Evolutionary conservation across 53 echinoderm and acorn worm genomes (phyloP).

Genomic region (Echinarachnius parma): DNA sequence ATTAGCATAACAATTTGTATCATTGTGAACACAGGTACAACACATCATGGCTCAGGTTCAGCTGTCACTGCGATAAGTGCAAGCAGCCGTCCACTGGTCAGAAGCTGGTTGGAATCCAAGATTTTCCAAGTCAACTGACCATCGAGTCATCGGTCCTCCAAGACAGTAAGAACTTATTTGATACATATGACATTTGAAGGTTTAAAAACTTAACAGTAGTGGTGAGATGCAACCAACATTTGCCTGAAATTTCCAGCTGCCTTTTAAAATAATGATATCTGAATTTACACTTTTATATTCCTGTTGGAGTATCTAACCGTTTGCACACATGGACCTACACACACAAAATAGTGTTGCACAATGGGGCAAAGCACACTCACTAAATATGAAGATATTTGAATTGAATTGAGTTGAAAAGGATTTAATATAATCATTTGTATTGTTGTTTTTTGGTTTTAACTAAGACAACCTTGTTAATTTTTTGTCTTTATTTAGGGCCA

Average conservation of each 20-base stretch:
- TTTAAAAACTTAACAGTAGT: too few relatives aligned
- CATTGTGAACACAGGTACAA: conserved; percentile 60
- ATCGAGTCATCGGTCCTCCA: background rate
- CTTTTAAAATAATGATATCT: too few relatives aligned
- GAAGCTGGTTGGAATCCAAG: conserved; percentile 24
- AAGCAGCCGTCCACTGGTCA: conserved; percentile 65
- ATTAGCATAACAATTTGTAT: too few relatives aligned
- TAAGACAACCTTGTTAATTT: too few relatives aligned
- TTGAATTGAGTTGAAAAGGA: background rate
- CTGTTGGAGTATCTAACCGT: too few relatives aligned
- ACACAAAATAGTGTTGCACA: background rate
- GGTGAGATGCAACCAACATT: too few relatives aligned
- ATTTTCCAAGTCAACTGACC: conserved; percentile 46
- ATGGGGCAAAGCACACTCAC: background rate
- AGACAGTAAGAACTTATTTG: background rate
- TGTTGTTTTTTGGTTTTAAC: too few relatives aligned
- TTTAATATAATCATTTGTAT: background rate
- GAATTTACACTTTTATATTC: too few relatives aligned
- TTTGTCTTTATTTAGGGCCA: too few relatives aligned
- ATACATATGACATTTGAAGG: background rate
- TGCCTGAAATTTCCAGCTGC: too few relatives aligned
- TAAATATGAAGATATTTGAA: background rate
- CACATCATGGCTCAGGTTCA: conserved; percentile 61
- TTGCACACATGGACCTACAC: background rate
- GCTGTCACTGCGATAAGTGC: conserved; percentile 59